Conservation (phyloP, 1,140 invertebrate genomes). For the Euborellia annulipes region DNA sequence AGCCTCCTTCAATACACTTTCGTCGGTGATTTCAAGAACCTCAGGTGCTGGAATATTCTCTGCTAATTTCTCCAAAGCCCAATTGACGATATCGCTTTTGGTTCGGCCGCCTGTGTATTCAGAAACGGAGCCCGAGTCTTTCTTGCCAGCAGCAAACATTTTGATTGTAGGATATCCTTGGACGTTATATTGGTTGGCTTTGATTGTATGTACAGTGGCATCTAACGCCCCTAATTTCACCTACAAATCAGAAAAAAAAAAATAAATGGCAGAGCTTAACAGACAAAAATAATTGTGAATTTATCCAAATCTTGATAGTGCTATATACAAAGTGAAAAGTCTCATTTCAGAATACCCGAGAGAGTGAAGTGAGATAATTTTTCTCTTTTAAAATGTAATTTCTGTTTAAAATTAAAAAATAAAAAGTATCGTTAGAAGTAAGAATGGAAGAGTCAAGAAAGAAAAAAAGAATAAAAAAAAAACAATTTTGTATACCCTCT, state of each 20-base stretch:
- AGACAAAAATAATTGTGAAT: not conserved
- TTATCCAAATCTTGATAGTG: not conserved
- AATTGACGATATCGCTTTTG: constrained; percentile 75
- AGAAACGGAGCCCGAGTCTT: constrained; percentile 46
- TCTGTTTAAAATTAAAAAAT: not conserved
- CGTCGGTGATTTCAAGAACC: constrained; percentile 40
- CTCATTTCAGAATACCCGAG: no score
- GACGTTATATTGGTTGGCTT: constrained; percentile 62
- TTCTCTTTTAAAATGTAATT: not conserved
- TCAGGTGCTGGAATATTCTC: constrained; percentile 84
- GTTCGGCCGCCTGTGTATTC: constrained; percentile 88
- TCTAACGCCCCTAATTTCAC: constrained; percentile 91
- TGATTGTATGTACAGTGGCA: constrained; percentile 77
- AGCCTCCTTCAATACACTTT: constrained; percentile 46
- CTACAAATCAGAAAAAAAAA: constrained; percentile 22
- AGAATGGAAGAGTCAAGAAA: no score
- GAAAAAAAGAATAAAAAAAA: no score
- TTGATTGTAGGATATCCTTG: constrained; percentile 97
- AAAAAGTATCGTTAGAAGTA: not conserved
- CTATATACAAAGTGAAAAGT: not conserved
- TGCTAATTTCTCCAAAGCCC: constrained; percentile 70
- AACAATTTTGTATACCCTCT: no score
- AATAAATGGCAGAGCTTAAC: not conserved
- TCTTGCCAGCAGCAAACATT: constrained; percentile 73
- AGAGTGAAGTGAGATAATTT: no score